Evolutionary conservation across 1,140 invertebrate genomes (phyloP), one percentile per base, ranked within the genome.

Genomic region (Pseudobourletiella spinata): DNA sequence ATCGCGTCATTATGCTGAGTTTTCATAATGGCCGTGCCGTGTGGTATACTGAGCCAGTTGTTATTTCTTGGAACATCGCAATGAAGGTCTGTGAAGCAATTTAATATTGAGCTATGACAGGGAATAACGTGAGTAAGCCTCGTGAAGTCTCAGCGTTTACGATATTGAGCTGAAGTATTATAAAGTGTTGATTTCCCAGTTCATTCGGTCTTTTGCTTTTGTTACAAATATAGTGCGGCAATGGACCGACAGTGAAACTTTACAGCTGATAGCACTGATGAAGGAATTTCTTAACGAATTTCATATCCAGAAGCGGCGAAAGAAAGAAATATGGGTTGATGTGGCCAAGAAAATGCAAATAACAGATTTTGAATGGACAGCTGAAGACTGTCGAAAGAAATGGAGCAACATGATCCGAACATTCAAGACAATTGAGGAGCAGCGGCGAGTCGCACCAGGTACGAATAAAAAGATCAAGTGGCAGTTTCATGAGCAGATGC

Each of bases 371-470:
- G 2, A 16, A 29, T 54, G 48, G 59, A 48, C 59, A 8, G 4
- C 59, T 1, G 59, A 60, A 50, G 59, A 60, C 25, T 60, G 59
- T 28, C 25, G 59, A 8, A 60, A 60, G 26, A 60, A 60, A 50
- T 60, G 59, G 59, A 60, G 59, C 24, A 60, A 60, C 30, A 60
- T 60, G 59, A 60, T 60, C 6, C 46, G 59, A 15, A 60, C 59
- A 6, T 60, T 60, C 30, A 60, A 60, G 28, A 50, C 14, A 18
- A 60, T 60, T 39, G 59, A 60, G 28, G 59, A 60, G 26, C 59
- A 60, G 20, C 39, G 50, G 25, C 3, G 30, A 28, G 59, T 52
- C 11, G 30, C 59, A 4, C n/a, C 3, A 6, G 24, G 15, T 25
- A 39, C 2, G 20, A 22, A 2, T 3, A 60, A 60, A 26, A 11